phyloP scores from a whole-genome alignment of 2,113 vertebrate genomes.

The Coturnix japonica region DNA sequence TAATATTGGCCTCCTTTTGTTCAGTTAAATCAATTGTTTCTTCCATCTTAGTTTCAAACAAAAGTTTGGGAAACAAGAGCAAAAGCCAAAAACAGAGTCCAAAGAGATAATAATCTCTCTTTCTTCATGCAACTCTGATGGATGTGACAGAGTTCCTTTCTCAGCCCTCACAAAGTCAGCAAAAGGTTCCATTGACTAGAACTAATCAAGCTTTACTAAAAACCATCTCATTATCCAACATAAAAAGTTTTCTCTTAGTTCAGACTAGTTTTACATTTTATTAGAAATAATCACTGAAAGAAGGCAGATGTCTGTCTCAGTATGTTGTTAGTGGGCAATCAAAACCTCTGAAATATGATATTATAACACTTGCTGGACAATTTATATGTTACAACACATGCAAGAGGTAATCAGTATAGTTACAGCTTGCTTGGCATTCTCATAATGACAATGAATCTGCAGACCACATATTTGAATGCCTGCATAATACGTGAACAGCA shows the following conservation, averaged over 20 bases:
- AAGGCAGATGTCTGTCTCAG: not conserved
- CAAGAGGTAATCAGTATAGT: not conserved
- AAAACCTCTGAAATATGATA: not conserved
- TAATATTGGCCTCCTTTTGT: slow-evolving; percentile 3
- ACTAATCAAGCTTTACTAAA: slow-evolving; percentile 44
- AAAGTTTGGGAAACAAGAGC: slow-evolving; percentile 20
- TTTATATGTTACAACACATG: not conserved
- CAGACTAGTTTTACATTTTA: slow-evolving; percentile 13
- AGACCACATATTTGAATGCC: not conserved
- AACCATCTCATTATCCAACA: not conserved
- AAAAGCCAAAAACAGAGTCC: not conserved
- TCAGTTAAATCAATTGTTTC: slow-evolving; percentile 36
- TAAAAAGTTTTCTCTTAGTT: not conserved
- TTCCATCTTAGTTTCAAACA: slow-evolving; percentile 36
- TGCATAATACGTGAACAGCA: not conserved
- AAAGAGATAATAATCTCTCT: slow-evolving; percentile 32
- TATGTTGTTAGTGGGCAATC: not conserved
- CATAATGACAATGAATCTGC: not conserved
- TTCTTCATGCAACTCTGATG: slow-evolving; percentile 32
- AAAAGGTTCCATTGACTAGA: slow-evolving; percentile 25
- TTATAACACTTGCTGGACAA: not conserved
- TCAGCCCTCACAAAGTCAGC: not conserved
- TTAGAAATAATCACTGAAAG: not conserved
- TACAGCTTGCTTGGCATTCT: not conserved
- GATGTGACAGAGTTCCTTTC: slow-evolving; percentile 32